phyloP scores from a whole-genome alignment of 2,113 vertebrate species.

The Podiceps cristatus region DNA sequence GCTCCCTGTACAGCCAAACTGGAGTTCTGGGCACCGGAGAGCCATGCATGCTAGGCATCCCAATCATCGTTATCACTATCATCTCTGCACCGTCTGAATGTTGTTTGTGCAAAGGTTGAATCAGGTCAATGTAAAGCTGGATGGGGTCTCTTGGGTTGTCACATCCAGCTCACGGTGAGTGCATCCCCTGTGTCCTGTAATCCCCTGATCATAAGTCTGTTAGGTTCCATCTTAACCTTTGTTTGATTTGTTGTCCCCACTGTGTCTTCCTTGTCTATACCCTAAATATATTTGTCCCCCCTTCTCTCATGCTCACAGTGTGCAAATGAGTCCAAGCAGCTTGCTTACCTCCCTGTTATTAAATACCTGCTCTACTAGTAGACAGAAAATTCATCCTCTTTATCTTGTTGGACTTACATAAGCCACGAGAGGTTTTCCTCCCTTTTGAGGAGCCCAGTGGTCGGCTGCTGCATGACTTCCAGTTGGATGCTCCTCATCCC shows the following conservation, averaged over 20 bases:
- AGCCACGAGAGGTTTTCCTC: background rate
- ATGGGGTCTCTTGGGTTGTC: background rate
- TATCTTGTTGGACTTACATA: background rate
- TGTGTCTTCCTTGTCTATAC: background rate
- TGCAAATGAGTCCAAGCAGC: background rate
- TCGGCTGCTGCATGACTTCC: background rate
- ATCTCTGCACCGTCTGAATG: background rate
- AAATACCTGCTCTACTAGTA: background rate
- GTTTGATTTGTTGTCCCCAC: background rate
- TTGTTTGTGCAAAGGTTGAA: background rate
- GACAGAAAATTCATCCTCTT: background rate
- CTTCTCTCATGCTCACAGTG: background rate
- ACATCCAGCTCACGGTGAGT: background rate
- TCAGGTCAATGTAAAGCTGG: background rate
- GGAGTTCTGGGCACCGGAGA: background rate
- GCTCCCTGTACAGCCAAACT: background rate
- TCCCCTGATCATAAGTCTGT: background rate
- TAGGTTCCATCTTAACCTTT: background rate
- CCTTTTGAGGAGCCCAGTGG: background rate
- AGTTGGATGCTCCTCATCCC: background rate
- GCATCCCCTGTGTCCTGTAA: background rate
- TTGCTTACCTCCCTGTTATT: background rate
- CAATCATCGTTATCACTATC: fast-evolving
- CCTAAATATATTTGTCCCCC: background rate
- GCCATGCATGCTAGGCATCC: background rate